These are phyloP conservation scores for Nyctereutes procyonoides DNA, from an alignment of 2,113 vertebrate species.

Conservation along the genomic window DNA sequence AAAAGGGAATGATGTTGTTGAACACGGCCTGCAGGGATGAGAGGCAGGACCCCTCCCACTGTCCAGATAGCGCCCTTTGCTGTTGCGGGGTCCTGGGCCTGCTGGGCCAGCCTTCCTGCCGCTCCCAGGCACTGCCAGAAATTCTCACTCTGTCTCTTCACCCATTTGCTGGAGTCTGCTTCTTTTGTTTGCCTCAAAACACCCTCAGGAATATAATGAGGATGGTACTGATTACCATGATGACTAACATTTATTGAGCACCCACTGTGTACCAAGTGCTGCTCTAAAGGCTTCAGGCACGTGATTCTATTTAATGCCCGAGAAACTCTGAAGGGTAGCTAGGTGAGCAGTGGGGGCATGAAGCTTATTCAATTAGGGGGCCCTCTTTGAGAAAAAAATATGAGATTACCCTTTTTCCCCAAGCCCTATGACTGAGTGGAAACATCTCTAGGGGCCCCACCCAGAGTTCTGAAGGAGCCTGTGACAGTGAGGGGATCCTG, in stretches of 20 bases:
- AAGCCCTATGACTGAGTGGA: not conserved
- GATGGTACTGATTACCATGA: rapidly evolving
- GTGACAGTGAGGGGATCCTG: rapidly evolving
- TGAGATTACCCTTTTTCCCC: not conserved
- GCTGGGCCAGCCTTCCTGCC: not conserved
- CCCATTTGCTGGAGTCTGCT: too few species aligned
- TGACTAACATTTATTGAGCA: not conserved
- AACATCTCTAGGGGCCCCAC: not conserved
- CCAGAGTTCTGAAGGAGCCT: not conserved
- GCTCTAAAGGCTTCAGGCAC: not conserved
- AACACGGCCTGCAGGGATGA: not conserved
- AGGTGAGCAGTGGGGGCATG: not conserved
- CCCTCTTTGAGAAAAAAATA: not conserved
- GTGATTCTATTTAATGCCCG: not conserved
- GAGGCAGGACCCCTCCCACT: not conserved
- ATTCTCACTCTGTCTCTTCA: not conserved
- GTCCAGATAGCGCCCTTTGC: not conserved
- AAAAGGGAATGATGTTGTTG: slow-evolving; percentile 36
- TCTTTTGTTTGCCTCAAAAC: not conserved
- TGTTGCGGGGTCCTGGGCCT: not conserved
- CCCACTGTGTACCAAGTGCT: not conserved
- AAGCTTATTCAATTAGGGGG: not conserved
- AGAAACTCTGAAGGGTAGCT: not conserved
- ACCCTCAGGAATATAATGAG: rapidly evolving
- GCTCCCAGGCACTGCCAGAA: not conserved